phyloP scores from a whole-genome alignment of 2,797 vertebrate genomes.

The Ficedula albicollis region DNA sequence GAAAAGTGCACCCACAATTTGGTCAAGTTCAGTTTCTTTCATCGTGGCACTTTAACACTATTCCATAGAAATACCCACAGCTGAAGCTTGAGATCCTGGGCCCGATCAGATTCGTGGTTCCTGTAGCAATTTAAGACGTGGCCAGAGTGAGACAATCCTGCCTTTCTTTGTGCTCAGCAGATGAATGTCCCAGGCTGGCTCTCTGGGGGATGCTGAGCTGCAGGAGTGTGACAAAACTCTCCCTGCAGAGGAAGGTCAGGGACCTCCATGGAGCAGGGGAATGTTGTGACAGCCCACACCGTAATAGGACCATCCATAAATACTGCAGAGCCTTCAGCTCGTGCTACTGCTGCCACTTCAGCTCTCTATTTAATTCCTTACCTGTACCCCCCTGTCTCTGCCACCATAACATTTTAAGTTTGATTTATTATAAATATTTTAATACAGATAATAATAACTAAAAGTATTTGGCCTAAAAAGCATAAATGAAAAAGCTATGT shows the following conservation, averaged over 20 bases:
- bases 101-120: not conserved
- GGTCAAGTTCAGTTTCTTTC: not conserved
- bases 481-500: constrained; percentile 70
- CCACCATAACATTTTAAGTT: constrained; percentile 67
- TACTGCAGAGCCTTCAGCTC: constrained; percentile 5
- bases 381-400: constrained; percentile 40
- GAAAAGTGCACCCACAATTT: not conserved
- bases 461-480: constrained; percentile 69
- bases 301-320: constrained; percentile 9
- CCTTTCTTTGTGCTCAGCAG: not conserved
- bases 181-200: not conserved
- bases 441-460: constrained; percentile 73
- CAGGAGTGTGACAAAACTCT: not conserved
- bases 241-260: not conserved
- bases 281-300: constrained; percentile 36
- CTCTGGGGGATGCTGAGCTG: not conserved
- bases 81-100: not conserved
- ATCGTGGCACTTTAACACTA: not conserved
- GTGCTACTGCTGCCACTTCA: constrained; percentile 29
- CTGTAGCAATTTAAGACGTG: not conserved
- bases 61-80: not conserved
- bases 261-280: constrained; percentile 11
- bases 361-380: constrained; percentile 52
- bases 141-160: not conserved
- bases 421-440: constrained; percentile 77